phyloP scores from a whole-genome alignment of 2,113 vertebrate genomes.

The Gavia stellata region DNA sequence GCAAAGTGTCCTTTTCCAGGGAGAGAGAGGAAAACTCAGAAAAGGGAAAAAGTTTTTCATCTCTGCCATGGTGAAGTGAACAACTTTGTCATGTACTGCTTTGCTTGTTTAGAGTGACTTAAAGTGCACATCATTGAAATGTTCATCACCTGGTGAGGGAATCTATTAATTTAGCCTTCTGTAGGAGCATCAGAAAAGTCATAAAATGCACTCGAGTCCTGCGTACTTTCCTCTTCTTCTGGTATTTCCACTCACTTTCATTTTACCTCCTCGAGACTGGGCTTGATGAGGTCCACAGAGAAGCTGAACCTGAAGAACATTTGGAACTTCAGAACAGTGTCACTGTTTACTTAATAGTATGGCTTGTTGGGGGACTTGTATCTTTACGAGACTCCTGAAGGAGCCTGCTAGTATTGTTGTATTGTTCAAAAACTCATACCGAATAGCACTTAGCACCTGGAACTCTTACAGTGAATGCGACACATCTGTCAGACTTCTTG shows the following conservation, averaged over 20 bases:
- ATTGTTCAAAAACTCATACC: not conserved
- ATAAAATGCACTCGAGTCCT: not conserved
- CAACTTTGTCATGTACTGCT: not conserved
- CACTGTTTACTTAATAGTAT: not conserved
- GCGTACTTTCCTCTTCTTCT: not conserved
- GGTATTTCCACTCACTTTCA: not conserved
- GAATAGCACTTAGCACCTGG: not conserved
- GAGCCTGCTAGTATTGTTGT: not conserved
- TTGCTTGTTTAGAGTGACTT: not conserved
- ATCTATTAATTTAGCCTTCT: not conserved
- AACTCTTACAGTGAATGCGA: not conserved
- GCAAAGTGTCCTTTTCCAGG: not conserved
- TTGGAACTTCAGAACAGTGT: not conserved
- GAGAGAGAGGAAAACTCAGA: not conserved
- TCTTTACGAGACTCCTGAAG: not conserved
- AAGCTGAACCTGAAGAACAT: not conserved
- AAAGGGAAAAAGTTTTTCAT: not conserved
- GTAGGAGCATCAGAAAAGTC: not conserved
- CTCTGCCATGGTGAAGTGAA: not conserved
- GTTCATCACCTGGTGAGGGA: not conserved
- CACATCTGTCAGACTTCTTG: not conserved
- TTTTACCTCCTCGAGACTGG: not conserved
- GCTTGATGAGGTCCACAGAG: not conserved
- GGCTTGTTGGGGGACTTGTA: not conserved
- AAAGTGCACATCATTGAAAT: not conserved